Conservation (phyloP, 1,140 invertebrate genomes). For the Drosophila busckii region DNA sequence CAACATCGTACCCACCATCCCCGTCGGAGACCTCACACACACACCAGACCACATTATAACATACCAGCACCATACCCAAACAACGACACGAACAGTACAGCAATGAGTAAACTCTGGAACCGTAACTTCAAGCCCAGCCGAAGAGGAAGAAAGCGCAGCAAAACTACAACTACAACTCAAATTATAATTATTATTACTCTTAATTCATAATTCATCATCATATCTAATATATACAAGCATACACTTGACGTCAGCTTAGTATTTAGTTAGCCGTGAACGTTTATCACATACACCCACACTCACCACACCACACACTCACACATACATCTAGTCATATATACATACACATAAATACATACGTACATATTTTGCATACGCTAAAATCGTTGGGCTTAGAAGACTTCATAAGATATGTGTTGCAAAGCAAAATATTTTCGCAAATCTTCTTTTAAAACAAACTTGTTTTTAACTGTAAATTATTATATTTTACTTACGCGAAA, state of each 20-base stretch:
- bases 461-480: constrained; percentile 33
- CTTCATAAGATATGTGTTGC: constrained; percentile 62
- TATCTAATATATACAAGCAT: constrained; percentile 20
- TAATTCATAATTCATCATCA: constrained; percentile 1
- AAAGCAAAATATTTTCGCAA: constrained; percentile 55
- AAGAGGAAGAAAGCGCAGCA: constrained; percentile 12
- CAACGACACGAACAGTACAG: constrained; percentile 1
- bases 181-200: constrained; percentile 30
- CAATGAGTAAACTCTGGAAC: background rate
- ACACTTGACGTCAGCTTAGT: constrained; percentile 14
- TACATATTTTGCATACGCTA: constrained; percentile 25
- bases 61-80: constrained; percentile 3
- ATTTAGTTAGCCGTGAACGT: constrained; percentile 45
- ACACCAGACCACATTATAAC: background rate
- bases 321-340: constrained; percentile 52
- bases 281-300: constrained; percentile 57
- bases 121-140: constrained; percentile 60
- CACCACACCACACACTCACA: no score
- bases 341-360: constrained; percentile 20
- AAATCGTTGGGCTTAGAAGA: constrained; percentile 14
- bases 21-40: constrained; percentile 20
- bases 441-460: constrained; percentile 29
- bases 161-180: constrained; percentile 45
- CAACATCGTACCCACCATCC: constrained; percentile 55
- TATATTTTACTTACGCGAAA: background rate